Conservation (phyloP, 2,888 invertebrate genomes). For the Chrysotoxum bicinctum region DNA sequence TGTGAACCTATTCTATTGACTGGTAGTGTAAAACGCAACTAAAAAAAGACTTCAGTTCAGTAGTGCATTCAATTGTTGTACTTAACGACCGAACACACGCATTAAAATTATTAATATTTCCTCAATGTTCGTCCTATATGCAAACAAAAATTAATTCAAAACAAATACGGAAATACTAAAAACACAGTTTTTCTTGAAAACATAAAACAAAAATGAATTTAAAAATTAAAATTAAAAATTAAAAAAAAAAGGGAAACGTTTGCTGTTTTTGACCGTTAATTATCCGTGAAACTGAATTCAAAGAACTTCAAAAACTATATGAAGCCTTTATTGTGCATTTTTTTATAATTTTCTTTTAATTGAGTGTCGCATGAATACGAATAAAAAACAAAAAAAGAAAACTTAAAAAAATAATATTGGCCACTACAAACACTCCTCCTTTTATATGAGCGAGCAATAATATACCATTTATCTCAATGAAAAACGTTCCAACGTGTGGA, state of each 20-base stretch:
- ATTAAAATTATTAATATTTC: no score
- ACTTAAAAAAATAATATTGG: background rate
- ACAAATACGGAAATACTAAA: background rate
- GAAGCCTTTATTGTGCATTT: slow-evolving; percentile 17
- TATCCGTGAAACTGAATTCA: slow-evolving; percentile 13
- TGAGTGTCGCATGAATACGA: background rate
- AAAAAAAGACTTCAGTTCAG: no score
- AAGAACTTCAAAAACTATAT: background rate
- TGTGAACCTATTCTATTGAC: no score
- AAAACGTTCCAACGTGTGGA: slow-evolving; percentile 50
- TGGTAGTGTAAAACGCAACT: no score
- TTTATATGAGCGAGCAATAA: background rate
- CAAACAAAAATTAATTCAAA: background rate
- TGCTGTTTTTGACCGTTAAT: background rate
- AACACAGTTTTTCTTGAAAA: background rate
- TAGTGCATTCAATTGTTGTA: background rate
- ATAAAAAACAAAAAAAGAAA: slow-evolving; percentile 4
- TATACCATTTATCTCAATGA: slow-evolving; percentile 46
- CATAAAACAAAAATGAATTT: no score
- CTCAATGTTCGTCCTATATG: background rate
- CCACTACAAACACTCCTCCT: slow-evolving; percentile 5
- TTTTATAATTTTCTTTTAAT: background rate
- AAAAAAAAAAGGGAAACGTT: background rate
- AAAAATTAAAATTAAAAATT: background rate
- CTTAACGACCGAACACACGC: no score